Evolutionary conservation across 1,140 invertebrate genomes (phyloP).

Genomic region (Rhyzopertha dominica): DNA sequence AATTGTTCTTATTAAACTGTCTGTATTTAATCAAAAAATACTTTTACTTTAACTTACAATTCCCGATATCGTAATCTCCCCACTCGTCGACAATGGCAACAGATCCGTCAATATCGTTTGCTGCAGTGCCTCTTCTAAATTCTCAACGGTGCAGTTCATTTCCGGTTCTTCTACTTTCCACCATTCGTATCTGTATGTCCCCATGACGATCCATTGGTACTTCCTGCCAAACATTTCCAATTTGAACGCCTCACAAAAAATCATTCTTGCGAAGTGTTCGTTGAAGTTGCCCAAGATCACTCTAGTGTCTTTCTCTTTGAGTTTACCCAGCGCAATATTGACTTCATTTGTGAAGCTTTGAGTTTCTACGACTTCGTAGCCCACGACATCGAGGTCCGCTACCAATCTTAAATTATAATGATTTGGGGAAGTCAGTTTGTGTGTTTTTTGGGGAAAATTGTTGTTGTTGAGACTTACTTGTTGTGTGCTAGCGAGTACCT

Average conservation of each 20-base stretch:
- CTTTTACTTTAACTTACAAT: slow-evolving; percentile 79
- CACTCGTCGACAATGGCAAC: slow-evolving; percentile 65
- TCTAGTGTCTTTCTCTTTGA: slow-evolving; percentile 89
- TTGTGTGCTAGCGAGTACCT: slow-evolving; percentile 70
- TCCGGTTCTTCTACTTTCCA: slow-evolving; percentile 62
- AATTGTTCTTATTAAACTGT: too few species aligned
- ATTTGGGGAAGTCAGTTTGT: too few species aligned
- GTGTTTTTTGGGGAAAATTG: too few species aligned
- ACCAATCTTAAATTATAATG: too few species aligned
- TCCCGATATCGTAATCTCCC: slow-evolving; percentile 80
- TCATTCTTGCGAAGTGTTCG: slow-evolving; percentile 85
- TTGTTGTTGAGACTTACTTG: too few species aligned
- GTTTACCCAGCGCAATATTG: slow-evolving; percentile 70
- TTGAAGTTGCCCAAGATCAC: slow-evolving; percentile 91
- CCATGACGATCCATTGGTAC: slow-evolving; percentile 96
- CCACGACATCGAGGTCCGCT: slow-evolving; percentile 76
- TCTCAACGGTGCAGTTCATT: slow-evolving; percentile 64
- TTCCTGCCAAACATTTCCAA: slow-evolving; percentile 42
- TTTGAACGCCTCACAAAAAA: slow-evolving; percentile 89
- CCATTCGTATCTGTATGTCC: slow-evolving; percentile 73
- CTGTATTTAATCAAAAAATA: too few species aligned
- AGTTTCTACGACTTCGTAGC: slow-evolving; percentile 81
- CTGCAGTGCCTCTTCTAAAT: slow-evolving; percentile 78
- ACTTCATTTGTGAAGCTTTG: slow-evolving; percentile 94
- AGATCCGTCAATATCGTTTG: slow-evolving; percentile 87